Evolutionary conservation across 2,797 vertebrate species (phyloP), one percentile per base, ranked within the genome.

Genomic region (Periparus ater): DNA sequence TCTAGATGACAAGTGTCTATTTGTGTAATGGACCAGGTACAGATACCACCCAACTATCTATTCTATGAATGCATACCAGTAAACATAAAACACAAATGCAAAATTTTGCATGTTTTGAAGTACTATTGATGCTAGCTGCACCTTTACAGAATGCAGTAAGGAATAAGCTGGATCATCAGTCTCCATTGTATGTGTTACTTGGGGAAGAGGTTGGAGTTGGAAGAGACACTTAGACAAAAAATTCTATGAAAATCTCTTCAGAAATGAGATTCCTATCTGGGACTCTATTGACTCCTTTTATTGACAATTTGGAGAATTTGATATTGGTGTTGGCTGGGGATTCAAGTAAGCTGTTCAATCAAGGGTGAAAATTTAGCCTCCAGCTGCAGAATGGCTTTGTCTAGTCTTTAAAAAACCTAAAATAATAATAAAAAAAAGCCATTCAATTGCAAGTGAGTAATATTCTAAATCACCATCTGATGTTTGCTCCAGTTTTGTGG

Each of bases 351-450:
- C 7, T 65, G 2, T 23, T 55, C 6, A 67, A 22, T 48, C 16
- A 67, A 72, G 40, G 12, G 30, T 55, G 20, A 79, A 10, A 27
- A 22, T 88, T 78, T 71, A 38, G 17, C 20, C 18, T 74, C 15
- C 10, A 36, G 29, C 5, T 87, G 34, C 40, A 85, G 38, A 90
- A 78, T 20, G 3, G 11, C 29, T 78, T 78, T 38, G 29, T 13
- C 11, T 71, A 21, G 13, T 36, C 19, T 21, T 58, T 32, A 3
- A 66, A 55, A 62, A n/a, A 5, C 0, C 2, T 16, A 9, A 60
- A 55, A 14, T n/a, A 80, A 15, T 22, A n/a, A 26, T 2, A 42
- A 25, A 29, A 29, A 40, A 11, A 0, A 0, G 7, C 4, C 29
- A 48, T 48, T 13, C 4, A 45, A 7, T 18, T 85, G 13, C 17